These are phyloP conservation scores for Marmota flaviventris DNA, from an alignment of 2,113 vertebrate species.

Conservation along the genomic window DNA sequence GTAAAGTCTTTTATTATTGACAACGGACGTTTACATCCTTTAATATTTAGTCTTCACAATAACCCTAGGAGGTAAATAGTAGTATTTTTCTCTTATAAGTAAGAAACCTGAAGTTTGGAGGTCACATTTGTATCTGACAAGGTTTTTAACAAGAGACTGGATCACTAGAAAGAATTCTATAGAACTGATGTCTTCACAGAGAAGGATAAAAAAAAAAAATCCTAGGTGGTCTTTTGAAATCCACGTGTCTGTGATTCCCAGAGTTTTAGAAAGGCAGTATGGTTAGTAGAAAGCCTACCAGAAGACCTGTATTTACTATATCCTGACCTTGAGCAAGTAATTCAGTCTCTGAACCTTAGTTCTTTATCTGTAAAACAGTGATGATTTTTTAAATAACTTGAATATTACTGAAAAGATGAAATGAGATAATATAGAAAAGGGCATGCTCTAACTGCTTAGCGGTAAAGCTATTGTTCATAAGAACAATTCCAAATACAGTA, in stretches of 20 bases:
- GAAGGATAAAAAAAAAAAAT: neutral
- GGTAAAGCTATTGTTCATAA: neutral
- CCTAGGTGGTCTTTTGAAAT: neutral
- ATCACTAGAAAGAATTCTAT: neutral
- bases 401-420: constrained; percentile 8
- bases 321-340: neutral
- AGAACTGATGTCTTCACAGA: neutral
- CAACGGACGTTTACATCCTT: neutral
- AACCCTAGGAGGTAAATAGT: neutral
- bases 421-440: constrained; percentile 11
- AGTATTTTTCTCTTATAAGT: neutral
- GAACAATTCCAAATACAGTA: neutral
- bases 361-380: neutral
- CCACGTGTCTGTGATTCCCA: neutral
- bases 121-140: neutral
- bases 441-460: neutral
- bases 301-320: constrained; percentile 19
- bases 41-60: neutral
- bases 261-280: neutral
- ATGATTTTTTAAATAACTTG: neutral
- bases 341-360: neutral
- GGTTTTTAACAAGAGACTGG: neutral
- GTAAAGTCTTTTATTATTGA: constrained; percentile 29
- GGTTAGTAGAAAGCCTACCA: neutral
- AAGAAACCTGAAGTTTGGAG: neutral